Conservation (phyloP, 2,888 invertebrate species). For the Tuberolachnus salignus region DNA sequence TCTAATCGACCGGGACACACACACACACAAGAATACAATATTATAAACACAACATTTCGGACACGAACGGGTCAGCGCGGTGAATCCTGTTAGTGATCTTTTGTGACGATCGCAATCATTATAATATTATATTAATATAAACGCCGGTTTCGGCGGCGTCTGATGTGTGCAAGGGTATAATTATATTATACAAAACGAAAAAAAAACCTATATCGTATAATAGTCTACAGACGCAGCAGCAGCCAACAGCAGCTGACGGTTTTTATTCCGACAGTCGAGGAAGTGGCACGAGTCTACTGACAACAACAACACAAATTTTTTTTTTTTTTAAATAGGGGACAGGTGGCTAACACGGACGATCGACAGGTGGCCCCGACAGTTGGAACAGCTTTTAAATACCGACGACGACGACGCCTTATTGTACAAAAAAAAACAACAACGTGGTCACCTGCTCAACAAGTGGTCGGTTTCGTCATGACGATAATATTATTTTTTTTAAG, state of each 20-base stretch:
- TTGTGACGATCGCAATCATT: constrained; percentile 29
- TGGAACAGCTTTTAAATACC: constrained; percentile 55
- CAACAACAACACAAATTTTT: neutral
- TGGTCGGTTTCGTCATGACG: constrained; percentile 28
- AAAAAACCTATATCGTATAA: constrained; percentile 15
- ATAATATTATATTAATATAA: constrained; percentile 12
- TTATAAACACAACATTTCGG: neutral
- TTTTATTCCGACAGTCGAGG: constrained; percentile 26
- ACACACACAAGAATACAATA: too few relatives aligned
- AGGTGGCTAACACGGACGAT: constrained; percentile 46
- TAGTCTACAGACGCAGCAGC: constrained; percentile 31
- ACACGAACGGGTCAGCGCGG: constrained; percentile 4
- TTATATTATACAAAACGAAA: constrained; percentile 34
- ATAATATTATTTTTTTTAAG: too few relatives aligned
- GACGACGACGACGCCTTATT: constrained; percentile 28
- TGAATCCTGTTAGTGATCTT: neutral
- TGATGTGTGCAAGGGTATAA: neutral
- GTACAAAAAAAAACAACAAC: constrained; percentile 21
- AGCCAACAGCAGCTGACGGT: constrained; percentile 43
- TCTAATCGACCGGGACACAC: neutral
- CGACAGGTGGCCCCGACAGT: constrained; percentile 50
- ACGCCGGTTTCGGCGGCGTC: constrained; percentile 32
- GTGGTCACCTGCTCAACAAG: constrained; percentile 56
- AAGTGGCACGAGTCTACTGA: constrained; percentile 56
- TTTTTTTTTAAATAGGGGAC: constrained; percentile 24